phyloP scores from a whole-genome alignment of 2,888 invertebrate species.

The Drosophila putrida region DNA sequence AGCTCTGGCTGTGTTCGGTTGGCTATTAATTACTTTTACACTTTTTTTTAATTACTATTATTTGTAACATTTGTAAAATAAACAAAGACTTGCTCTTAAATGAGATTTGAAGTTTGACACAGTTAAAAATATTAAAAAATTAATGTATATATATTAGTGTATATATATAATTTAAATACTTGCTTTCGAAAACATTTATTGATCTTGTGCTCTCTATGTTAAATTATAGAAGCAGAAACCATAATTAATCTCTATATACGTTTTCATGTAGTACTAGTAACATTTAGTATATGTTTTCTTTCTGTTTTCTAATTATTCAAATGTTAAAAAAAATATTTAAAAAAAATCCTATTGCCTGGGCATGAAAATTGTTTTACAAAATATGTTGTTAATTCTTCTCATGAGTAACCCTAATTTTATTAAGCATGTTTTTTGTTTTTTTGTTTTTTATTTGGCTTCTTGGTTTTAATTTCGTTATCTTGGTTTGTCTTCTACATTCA shows the following conservation, averaged over 20 bases:
- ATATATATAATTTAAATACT: conserved; percentile 20
- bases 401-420: conserved; percentile 52
- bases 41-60: conserved; percentile 16
- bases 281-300: conserved; percentile 9
- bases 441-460: conserved; percentile 47
- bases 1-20: conserved; percentile 70
- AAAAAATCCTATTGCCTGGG: conserved; percentile 31
- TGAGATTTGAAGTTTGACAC: conserved; percentile 19
- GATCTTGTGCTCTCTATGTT: conserved; percentile 35
- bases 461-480: conserved; percentile 32
- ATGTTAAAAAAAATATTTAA: conserved; percentile 23
- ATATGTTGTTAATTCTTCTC: conserved; percentile 50
- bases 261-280: conserved; percentile 25
- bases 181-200: conserved; percentile 26
- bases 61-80: conserved; percentile 24
- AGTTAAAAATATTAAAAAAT: conserved; percentile 8
- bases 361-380: conserved; percentile 69
- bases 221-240: conserved; percentile 39
- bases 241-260: conserved; percentile 28
- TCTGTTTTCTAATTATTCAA: conserved; percentile 27
- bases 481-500: conserved; percentile 62
- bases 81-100: conserved; percentile 8
- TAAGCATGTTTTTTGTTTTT: conserved; percentile 23
- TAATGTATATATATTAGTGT: background rate
- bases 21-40: conserved; percentile 50